Evolutionary conservation across 2,888 invertebrate species (phyloP), one percentile per base, ranked within the genome.

Genomic region (Agonopterix subpropinquella): DNA sequence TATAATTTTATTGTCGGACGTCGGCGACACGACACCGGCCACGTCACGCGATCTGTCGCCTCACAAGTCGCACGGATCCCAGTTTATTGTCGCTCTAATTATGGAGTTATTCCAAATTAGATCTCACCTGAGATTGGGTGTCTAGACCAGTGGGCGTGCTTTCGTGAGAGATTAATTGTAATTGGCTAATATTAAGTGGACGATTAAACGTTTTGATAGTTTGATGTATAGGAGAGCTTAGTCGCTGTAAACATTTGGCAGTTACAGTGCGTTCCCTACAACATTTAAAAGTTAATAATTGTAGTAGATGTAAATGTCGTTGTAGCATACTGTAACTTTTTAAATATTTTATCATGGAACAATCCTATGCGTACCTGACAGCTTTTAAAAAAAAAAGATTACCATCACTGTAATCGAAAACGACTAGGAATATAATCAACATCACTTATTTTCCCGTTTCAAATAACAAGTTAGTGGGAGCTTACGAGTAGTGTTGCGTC

Each of bases 1-100:
- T 88, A 88, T 87, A 88, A 87, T 88, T 88, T 88, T 88, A 88
- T 81, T 88, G 87, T 88, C 84, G 86, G 76, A 76, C 71, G 77
- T 73, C 66, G 78, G 77, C 83, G 76, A 80, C 87, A 84, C 86
- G 86, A 80, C 82, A 81, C 56, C 61, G 64, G 48, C 61, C 64
- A 47, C 67, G 80, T 75, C 87, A 87, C 87, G 86, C 85, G 80
- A 86, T 55, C 59, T 58, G 65, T 60, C 67, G 63, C 56, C 73
- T 73, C 75, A 73, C 75, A 76, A 78, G 75, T 70, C 69, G 70
- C 70, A 76, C 67, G 73, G 74, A 82, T 79, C 68, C 70, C 67
- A 13, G 4, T 77, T 83, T 81, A 83, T 80, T 83, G 78, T 84
- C 83, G 67, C 65, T 77, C 78, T 79, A 81, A 83, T 83, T 80